These are phyloP conservation scores for Coelopa frigida DNA, from an alignment of 1,140 invertebrate species.

Conservation along the genomic window DNA sequence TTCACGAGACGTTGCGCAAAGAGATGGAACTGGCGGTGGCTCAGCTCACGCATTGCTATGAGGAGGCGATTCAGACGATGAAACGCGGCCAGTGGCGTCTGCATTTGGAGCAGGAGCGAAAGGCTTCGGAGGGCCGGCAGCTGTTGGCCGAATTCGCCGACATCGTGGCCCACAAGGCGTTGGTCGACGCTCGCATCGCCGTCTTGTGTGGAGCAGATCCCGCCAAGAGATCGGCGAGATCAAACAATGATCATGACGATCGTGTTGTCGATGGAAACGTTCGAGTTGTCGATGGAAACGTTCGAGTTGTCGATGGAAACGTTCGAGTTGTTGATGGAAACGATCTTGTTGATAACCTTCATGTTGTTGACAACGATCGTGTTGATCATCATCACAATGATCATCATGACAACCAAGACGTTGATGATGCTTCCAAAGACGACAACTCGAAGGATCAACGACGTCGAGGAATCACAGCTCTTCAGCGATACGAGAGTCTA, in stretches of 20 bases:
- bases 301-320: too few relatives aligned
- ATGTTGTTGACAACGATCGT: neutral
- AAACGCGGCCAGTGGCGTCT: slow-evolving; percentile 38
- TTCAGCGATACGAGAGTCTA: slow-evolving; percentile 23
- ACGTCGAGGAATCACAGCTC: slow-evolving; percentile 10
- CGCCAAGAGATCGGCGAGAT: neutral
- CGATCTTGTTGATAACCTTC: slow-evolving; percentile 16
- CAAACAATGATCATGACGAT: slow-evolving; percentile 8
- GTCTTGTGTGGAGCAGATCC: slow-evolving; percentile 48
- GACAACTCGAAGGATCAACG: slow-evolving; percentile 1
- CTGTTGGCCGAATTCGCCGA: slow-evolving; percentile 64
- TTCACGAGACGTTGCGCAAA: slow-evolving; percentile 57
- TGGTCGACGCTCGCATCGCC: slow-evolving; percentile 63
- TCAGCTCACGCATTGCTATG: slow-evolving; percentile 58
- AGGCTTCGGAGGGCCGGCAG: slow-evolving; percentile 47
- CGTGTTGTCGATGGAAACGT: too few relatives aligned
- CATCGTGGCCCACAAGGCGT: slow-evolving; percentile 66
- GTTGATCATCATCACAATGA: neutral
- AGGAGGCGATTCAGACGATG: slow-evolving; percentile 50
- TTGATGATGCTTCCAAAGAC: neutral
- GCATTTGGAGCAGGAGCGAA: slow-evolving; percentile 47
- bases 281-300: too few relatives aligned
- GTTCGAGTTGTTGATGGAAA: too few relatives aligned
- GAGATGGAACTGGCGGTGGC: slow-evolving; percentile 62
- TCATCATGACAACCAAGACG: neutral